phyloP scores from a whole-genome alignment of 2,113 vertebrate species.

The Limnothrissa miodon region DNA sequence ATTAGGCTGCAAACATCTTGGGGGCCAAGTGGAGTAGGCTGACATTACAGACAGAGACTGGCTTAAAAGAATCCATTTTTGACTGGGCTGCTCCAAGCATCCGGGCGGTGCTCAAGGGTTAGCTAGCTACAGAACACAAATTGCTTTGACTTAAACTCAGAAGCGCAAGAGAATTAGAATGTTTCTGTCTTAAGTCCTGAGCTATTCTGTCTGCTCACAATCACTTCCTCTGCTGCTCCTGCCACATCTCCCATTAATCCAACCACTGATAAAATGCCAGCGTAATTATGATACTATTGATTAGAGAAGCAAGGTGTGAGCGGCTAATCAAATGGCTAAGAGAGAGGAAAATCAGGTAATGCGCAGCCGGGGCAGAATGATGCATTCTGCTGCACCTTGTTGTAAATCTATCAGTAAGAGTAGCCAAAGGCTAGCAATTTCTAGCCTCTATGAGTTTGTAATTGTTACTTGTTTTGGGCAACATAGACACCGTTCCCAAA shows the following conservation, averaged over 20 bases:
- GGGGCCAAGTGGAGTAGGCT: neutral
- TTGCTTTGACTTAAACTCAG: neutral
- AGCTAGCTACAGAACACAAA: too few relatives aligned
- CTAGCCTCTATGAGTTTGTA: neutral
- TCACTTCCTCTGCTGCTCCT: neutral
- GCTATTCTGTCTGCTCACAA: neutral
- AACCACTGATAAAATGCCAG: neutral
- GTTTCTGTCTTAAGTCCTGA: neutral
- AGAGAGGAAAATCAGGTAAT: neutral
- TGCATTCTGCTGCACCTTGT: neutral
- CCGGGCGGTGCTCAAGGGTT: too few relatives aligned
- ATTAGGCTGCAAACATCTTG: neutral
- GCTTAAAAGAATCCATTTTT: neutral
- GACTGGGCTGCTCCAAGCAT: neutral
- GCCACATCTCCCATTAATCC: neutral
- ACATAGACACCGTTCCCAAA: too few relatives aligned
- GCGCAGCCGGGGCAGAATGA: neutral
- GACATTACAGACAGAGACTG: neutral
- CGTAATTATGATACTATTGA: conserved; percentile 14
- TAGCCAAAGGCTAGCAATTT: neutral
- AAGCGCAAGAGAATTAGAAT: neutral
- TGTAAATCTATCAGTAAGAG: neutral
- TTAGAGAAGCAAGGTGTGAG: neutral
- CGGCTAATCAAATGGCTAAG: neutral
- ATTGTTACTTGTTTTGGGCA: neutral